Base-by-base conservation (phyloP, 1,140 invertebrate genomes). In the Gryllus bimaculatus region DNA sequence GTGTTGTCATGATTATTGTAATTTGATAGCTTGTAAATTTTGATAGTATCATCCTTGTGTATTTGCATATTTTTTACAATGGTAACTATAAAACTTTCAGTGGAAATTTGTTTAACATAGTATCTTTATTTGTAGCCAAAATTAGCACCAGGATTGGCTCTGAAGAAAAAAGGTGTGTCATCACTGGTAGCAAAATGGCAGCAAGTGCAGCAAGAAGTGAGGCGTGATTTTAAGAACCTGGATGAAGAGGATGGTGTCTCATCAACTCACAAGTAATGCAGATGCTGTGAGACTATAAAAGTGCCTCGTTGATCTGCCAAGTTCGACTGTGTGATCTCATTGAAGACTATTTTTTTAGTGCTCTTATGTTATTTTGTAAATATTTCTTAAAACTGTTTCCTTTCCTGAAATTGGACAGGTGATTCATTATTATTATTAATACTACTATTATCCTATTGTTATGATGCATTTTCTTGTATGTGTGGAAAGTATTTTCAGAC, bases 121-220 rank as follows among this genome's bases (percentile, higher is more conserved):
- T 39, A 39, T 39, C 26, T 73, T 73, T 81, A 77, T 82, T 87
- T 87, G 48, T 83, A 91, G 90, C 81, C 88, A 6, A 91, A 91
- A 84, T 82, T 90, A n/a, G 83, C 84, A 20, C 84, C 86, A 79
- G 89, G 89, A 47, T 86, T 92, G 13, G 86, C 89, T 8, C 88
- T 92, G 83, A 93, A 93, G 83, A 92, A 93, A 82, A 93, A 93
- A 83, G 90, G 91, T 81, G 90, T 93, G 18, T 90, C 91, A 4
- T 89, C 89, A 66, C 86, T 93, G 83, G 92, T 93, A 1, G 90
- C 92, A 48, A 93, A 93, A 81, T 93, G 92, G 92, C 91, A 92
- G 83, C 90, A 90, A 81, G 90, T 91, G 76, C 91, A 93, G 83
- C 88, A 90, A 81, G 88, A 91, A 75, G 82, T 83, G 48, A 75